phyloP scores from a whole-genome alignment of 2,888 invertebrate species.

The Chorisops tibialis region DNA sequence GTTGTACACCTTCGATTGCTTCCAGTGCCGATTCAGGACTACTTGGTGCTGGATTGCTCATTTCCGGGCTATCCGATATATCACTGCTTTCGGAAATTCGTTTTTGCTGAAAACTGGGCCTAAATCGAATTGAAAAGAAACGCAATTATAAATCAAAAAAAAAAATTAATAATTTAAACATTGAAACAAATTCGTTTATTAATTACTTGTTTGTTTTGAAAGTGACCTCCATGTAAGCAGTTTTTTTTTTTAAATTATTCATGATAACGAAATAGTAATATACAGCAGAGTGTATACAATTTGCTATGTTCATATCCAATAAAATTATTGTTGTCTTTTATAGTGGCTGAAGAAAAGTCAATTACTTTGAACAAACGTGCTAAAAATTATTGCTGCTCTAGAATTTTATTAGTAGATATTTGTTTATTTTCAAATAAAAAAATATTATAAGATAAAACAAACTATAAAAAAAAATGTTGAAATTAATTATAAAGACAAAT shows the following conservation, averaged over 20 bases:
- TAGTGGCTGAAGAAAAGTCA: too few relatives aligned
- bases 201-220: slow-evolving; percentile 32
- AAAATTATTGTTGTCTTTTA: too few relatives aligned
- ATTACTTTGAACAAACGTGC: too few relatives aligned
- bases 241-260: slow-evolving; percentile 7
- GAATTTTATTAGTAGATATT: too few relatives aligned
- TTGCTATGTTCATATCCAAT: too few relatives aligned
- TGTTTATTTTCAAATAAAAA: background rate
- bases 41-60: slow-evolving; percentile 42
- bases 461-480: too few relatives aligned
- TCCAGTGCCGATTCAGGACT: slow-evolving; percentile 47
- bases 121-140: background rate
- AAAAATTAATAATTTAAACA: background rate
- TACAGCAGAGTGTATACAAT: slow-evolving; percentile 15
- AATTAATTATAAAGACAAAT: too few relatives aligned
- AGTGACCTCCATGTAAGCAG: slow-evolving; percentile 7
- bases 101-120: background rate
- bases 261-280: slow-evolving; percentile 33
- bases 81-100: slow-evolving; percentile 35
- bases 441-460: too few relatives aligned
- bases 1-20: slow-evolving; percentile 54
- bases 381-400: too few relatives aligned
- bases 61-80: slow-evolving; percentile 34
- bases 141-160: background rate
- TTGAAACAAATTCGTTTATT: slow-evolving; percentile 25